Conservation (phyloP, 1,140 invertebrate genomes). For the Geopemphigus sp. region DNA sequence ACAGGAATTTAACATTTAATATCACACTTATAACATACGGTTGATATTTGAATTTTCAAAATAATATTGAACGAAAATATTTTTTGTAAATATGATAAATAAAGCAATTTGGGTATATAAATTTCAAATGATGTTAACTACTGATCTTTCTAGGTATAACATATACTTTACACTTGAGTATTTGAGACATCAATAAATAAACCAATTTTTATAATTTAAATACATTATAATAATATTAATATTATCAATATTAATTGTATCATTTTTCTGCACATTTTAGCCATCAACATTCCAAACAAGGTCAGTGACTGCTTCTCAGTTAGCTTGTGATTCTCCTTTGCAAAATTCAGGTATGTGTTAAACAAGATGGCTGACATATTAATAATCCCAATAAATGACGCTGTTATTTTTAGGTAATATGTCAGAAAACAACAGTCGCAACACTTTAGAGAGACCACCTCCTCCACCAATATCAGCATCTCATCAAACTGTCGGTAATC, state of each 20-base stretch:
- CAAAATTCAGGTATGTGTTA: constrained; percentile 67
- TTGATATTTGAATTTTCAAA: too few species aligned
- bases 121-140: too few species aligned
- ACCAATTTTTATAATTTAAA: constrained; percentile 1
- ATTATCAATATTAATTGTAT: background rate
- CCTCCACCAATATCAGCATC: constrained; percentile 64
- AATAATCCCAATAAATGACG: background rate
- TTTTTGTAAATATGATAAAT: too few species aligned
- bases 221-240: background rate
- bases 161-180: too few species aligned
- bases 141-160: too few species aligned
- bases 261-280: constrained; percentile 51
- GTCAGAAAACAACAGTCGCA: constrained; percentile 56
- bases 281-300: constrained; percentile 79
- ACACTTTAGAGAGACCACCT: constrained; percentile 66
- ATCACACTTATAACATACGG: too few species aligned
- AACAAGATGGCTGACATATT: background rate
- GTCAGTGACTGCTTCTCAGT: constrained; percentile 83
- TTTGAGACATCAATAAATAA: background rate
- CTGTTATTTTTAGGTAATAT: constrained; percentile 9
- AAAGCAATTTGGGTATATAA: too few species aligned
- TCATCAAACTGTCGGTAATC: constrained; percentile 70
- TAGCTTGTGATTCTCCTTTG: constrained; percentile 79
- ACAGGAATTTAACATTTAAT: too few species aligned
- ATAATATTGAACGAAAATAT: too few species aligned